Evolutionary conservation across 2,888 invertebrate genomes (phyloP).

Genomic region (Buathra laborator): DNA sequence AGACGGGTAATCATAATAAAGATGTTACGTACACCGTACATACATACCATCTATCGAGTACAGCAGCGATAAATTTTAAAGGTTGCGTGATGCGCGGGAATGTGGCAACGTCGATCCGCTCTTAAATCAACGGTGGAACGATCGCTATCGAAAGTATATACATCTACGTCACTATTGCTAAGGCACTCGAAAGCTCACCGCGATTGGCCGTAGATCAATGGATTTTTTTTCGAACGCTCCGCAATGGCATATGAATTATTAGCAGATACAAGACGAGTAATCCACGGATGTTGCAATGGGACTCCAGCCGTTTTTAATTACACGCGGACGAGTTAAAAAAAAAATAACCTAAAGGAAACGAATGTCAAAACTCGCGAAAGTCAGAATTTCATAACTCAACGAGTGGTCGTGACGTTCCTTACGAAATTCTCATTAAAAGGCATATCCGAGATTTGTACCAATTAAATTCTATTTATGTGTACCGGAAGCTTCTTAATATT

Average conservation of each 20-base stretch:
- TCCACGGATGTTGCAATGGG: too few species aligned
- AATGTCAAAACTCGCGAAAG: slow-evolving; percentile 37
- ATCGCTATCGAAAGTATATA: slow-evolving; percentile 11
- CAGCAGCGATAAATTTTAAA: slow-evolving; percentile 47
- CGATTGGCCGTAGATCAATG: not conserved
- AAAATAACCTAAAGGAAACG: not conserved
- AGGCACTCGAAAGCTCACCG: not conserved
- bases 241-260: not conserved
- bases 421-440: slow-evolving; percentile 35
- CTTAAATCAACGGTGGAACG: slow-evolving; percentile 45
- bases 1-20: slow-evolving; percentile 56
- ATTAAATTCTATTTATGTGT: not conserved
- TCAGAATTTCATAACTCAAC: slow-evolving; percentile 53
- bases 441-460: not conserved
- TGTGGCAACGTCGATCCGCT: slow-evolving; percentile 40
- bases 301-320: too few species aligned
- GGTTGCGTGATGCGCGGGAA: slow-evolving; percentile 11
- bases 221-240: not conserved
- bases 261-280: too few species aligned
- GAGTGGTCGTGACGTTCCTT: slow-evolving; percentile 35
- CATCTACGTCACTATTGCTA: not conserved
- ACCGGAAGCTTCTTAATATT: not conserved
- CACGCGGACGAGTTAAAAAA: too few species aligned
- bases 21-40: slow-evolving; percentile 26
- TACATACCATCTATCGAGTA: slow-evolving; percentile 1